Percentiles rank a stretch among this genome's conserved stretches.
Conservation (phyloP, 2,113 vertebrate genomes). For the Butorides virescens region DNA sequence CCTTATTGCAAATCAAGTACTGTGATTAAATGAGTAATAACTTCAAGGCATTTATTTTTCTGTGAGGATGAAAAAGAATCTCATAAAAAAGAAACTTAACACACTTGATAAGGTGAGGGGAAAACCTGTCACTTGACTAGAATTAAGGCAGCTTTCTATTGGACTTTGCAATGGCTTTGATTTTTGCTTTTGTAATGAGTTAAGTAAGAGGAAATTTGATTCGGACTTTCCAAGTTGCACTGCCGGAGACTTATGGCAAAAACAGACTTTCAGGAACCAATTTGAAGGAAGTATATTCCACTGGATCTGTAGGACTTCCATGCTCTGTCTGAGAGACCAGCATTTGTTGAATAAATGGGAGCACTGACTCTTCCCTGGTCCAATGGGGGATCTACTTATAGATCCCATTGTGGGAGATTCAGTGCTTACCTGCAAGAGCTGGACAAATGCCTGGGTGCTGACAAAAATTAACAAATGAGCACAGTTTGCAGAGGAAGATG, state of each 20-base stretch:
- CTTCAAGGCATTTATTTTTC: not conserved
- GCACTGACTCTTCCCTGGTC: not conserved
- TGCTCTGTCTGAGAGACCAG: not conserved
- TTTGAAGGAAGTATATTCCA: constrained; percentile 10
- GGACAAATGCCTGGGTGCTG: not conserved
- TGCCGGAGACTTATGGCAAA: constrained; percentile 54
- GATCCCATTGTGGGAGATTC: not conserved
- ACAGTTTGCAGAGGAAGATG: not conserved
- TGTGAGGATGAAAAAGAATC: not conserved
- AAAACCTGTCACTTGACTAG: not conserved
- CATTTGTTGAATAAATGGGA: not conserved
- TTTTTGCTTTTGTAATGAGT: constrained; percentile 53
- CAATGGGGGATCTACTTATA: not conserved
- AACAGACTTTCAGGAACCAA: constrained; percentile 35
- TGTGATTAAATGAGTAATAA: constrained; percentile 1
- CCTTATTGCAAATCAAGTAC: not conserved
- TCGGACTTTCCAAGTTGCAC: constrained; percentile 62
- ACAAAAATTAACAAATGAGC: not conserved
- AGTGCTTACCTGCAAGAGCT: not conserved
- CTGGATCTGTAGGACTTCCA: not conserved
- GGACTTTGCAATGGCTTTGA: not conserved
- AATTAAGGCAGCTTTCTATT: constrained; percentile 1
- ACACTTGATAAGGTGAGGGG: constrained; percentile 17
- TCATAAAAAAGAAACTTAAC: constrained; percentile 17
- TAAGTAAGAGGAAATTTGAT: constrained; percentile 63